Conservation (phyloP, 2,888 invertebrate genomes). For the Mycalesis mineus region DNA sequence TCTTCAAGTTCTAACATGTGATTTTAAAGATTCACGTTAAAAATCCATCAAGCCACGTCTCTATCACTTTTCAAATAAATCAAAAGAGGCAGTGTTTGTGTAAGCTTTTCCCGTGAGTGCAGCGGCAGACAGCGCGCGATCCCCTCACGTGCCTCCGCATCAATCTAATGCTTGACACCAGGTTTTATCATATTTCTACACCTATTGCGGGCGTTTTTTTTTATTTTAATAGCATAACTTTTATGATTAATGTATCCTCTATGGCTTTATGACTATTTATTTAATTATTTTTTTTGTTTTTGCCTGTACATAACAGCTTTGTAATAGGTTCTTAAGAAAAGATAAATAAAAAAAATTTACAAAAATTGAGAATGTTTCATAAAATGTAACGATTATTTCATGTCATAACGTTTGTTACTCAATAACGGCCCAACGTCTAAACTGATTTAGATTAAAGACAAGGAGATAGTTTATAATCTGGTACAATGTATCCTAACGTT, state of each 20-base stretch:
- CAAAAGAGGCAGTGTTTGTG: slow-evolving; percentile 4
- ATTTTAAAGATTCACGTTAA: background rate
- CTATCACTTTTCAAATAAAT: slow-evolving; percentile 2
- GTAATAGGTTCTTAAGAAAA: no score
- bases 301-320: no score
- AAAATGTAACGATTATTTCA: no score
- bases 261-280: background rate
- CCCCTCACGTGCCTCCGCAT: slow-evolving; percentile 25
- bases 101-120: slow-evolving; percentile 15
- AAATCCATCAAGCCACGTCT: background rate
- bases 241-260: background rate
- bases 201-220: background rate
- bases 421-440: no score
- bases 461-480: no score
- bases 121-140: slow-evolving; percentile 12
- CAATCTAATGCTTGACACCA: slow-evolving; percentile 21
- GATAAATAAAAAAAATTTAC: no score
- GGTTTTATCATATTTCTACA: slow-evolving; percentile 11
- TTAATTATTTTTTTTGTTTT: no score
- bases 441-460: no score
- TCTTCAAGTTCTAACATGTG: no score
- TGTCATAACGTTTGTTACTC: no score
- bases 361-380: no score
- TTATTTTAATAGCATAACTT: background rate
- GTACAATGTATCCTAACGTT: no score